Conservation (phyloP, 2,797 vertebrate genomes). For the Neosilurus hyrtlii region DNA sequence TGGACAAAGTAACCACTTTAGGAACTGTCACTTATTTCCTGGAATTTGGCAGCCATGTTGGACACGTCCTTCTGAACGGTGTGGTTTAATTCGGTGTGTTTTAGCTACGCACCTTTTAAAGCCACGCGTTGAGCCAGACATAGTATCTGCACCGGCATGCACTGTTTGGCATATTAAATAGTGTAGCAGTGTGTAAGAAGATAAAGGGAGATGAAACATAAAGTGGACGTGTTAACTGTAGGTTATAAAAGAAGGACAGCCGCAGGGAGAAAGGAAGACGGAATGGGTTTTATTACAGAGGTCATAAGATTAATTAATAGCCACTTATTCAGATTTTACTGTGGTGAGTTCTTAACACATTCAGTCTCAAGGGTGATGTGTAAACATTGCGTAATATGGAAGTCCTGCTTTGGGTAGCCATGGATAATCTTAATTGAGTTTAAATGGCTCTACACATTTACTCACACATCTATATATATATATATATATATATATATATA, state of each 20-base stretch:
- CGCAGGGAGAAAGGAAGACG: not conserved
- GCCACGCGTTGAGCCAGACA: not conserved
- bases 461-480: no score
- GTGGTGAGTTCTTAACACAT: slow-evolving; percentile 45
- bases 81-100: not conserved
- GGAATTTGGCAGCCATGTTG: not conserved
- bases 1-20: not conserved
- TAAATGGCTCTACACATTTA: no score
- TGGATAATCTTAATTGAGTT: no score
- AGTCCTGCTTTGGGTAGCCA: not conserved
- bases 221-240: not conserved
- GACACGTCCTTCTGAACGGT: not conserved
- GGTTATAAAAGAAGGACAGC: slow-evolving; percentile 15
- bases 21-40: not conserved
- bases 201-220: not conserved
- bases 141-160: not conserved
- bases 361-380: slow-evolving; percentile 18
- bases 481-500: no score
- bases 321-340: slow-evolving; percentile 41
- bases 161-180: not conserved
- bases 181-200: not conserved
- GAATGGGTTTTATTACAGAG: slow-evolving; percentile 19
- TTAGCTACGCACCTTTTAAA: not conserved
- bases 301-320: slow-evolving; percentile 46
- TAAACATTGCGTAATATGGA: slow-evolving; percentile 10